Conservation (phyloP, 2,888 invertebrate genomes). For the Strigamia transsilvanica region DNA sequence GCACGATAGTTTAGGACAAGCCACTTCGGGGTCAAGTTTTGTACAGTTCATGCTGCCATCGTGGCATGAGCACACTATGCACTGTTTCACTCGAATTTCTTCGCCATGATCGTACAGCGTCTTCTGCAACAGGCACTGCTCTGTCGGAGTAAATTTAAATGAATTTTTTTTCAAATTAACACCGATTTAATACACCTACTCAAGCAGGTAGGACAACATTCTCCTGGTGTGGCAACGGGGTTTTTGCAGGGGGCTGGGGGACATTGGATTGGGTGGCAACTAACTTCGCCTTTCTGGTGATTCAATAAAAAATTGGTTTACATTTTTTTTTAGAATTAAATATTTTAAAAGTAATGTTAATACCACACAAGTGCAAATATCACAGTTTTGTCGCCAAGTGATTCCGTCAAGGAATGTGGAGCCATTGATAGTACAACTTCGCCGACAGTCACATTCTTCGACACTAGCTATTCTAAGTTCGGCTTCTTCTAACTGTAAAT, state of each 20-base stretch:
- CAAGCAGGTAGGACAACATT: constrained; percentile 86
- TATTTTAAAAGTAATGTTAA: constrained; percentile 60
- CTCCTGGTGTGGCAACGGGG: constrained; percentile 77
- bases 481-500: constrained; percentile 74
- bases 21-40: constrained; percentile 75
- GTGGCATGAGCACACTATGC: constrained; percentile 82
- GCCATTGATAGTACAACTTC: constrained; percentile 83
- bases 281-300: constrained; percentile 80
- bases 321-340: not conserved
- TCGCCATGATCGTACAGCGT: constrained; percentile 83
- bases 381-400: constrained; percentile 84
- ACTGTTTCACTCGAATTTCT: constrained; percentile 75
- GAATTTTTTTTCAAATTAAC: not conserved
- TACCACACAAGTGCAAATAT: constrained; percentile 87
- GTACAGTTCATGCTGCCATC: constrained; percentile 83
- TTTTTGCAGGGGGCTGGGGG: constrained; percentile 79
- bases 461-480: constrained; percentile 80
- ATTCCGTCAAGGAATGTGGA: constrained; percentile 83
- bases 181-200: constrained; percentile 71
- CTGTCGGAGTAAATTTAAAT: constrained; percentile 66
- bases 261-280: constrained; percentile 84
- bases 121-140: constrained; percentile 75
- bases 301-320: constrained; percentile 44
- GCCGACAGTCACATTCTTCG: constrained; percentile 90
- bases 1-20: constrained; percentile 81